These are phyloP conservation scores for Lithophane semibrunnea DNA, from an alignment of 2,888 invertebrate species.

Conservation along the genomic window DNA sequence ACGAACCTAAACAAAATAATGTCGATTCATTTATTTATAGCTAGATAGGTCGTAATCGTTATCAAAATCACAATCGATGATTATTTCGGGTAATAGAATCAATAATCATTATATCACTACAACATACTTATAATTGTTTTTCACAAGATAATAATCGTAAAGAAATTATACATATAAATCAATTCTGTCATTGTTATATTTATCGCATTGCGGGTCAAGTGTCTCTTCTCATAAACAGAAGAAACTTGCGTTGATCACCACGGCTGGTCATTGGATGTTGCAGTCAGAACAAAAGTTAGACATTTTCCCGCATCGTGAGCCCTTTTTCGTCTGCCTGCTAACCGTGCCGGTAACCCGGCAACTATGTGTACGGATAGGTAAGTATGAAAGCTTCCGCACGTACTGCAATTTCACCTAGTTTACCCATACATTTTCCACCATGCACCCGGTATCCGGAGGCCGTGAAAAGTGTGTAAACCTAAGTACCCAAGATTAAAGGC, in stretches of 20 bases:
- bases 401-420: not conserved
- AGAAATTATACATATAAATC: not conserved
- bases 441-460: not conserved
- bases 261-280: no score
- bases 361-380: not conserved
- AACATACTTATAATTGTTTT: slow-evolving; percentile 14
- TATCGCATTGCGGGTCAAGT: not conserved
- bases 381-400: not conserved
- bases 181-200: not conserved
- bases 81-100: not conserved
- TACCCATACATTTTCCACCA: not conserved
- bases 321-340: not conserved
- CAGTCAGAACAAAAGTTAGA: no score
- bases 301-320: not conserved
- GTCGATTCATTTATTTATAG: not conserved
- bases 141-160: slow-evolving; percentile 5
- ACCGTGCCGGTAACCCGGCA: not conserved
- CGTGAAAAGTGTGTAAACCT: not conserved
- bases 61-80: slow-evolving; percentile 16
- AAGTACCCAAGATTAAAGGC: not conserved
- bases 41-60: no score
- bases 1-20: slow-evolving; percentile 15
- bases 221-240: not conserved
- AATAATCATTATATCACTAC: slow-evolving; percentile 5
- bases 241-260: not conserved